Conservation (phyloP, 2,888 invertebrate species). For the Stenodema calcarata region DNA sequence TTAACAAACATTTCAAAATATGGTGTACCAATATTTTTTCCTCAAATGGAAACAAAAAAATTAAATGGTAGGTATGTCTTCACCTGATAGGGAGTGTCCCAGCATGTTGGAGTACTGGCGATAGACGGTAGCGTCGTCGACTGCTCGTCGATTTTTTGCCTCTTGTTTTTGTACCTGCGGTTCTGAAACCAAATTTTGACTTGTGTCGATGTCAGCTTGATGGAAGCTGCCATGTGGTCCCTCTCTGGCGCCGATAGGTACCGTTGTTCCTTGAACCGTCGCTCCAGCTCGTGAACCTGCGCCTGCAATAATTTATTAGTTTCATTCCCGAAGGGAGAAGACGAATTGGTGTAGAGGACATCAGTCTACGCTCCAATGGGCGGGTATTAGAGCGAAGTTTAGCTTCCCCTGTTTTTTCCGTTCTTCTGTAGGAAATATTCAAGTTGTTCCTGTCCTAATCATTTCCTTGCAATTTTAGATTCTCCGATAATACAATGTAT, state of each 20-base stretch:
- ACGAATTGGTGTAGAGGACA: background rate
- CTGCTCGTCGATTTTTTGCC: slow-evolving; percentile 46
- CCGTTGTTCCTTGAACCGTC: slow-evolving; percentile 95
- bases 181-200: slow-evolving; percentile 99
- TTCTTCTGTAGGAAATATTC: too few relatives aligned
- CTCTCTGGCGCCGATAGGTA: slow-evolving; percentile 96
- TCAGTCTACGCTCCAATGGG: too few relatives aligned
- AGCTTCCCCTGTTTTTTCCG: too few relatives aligned
- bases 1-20: too few relatives aligned
- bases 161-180: slow-evolving; percentile 64
- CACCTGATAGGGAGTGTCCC: slow-evolving; percentile 23
- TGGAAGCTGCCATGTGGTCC: slow-evolving; percentile 92
- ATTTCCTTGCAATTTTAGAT: too few relatives aligned
- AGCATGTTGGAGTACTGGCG: background rate
- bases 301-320: slow-evolving; percentile 56
- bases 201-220: slow-evolving; percentile 93
- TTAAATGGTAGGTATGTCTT: background rate
- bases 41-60: too few relatives aligned
- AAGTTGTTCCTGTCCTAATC: too few relatives aligned
- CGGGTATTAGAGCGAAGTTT: too few relatives aligned
- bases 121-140: background rate
- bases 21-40: too few relatives aligned
- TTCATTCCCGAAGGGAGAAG: background rate
- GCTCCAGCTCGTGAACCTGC: slow-evolving; percentile 93
- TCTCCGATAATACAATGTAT: too few relatives aligned